Percentiles rank a stretch among this genome's conserved stretches.
phyloP scores from a whole-genome alignment of 64 coral and sea anemone species.

The Exaiptasia diaphana region DNA sequence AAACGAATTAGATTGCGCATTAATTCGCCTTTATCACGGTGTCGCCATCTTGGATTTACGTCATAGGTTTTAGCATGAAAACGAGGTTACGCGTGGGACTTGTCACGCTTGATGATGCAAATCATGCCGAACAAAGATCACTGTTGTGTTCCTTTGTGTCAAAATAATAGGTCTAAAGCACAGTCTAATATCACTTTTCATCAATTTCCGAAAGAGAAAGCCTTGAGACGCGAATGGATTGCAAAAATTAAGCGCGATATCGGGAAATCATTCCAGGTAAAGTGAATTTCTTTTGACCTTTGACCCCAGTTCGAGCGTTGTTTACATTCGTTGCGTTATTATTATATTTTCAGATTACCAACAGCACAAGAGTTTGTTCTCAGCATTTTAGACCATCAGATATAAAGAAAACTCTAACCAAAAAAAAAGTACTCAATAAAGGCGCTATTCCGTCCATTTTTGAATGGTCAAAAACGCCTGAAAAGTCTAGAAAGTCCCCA shows the following conservation, averaged over 20 bases:
- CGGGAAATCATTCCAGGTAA: no score
- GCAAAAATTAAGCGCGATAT: constrained; percentile 30
- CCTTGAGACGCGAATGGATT: background rate
- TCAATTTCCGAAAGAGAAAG: background rate
- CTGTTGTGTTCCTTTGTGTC: background rate
- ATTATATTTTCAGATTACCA: no score
- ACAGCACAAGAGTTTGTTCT: no score
- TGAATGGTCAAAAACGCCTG: constrained; percentile 4
- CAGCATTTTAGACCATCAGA: background rate
- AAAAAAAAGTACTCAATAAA: background rate
- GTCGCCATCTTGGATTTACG: no score
- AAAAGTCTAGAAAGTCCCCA: constrained; percentile 27
- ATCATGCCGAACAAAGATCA: no score
- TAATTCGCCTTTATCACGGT: no score
- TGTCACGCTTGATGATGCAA: no score
- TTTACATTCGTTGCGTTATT: no score
- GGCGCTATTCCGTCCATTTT: constrained; percentile 20
- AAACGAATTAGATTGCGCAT: background rate
- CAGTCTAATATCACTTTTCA: background rate
- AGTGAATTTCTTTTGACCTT: no score
- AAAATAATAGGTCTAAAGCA: background rate
- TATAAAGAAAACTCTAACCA: constrained; percentile 7
- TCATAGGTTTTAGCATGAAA: no score
- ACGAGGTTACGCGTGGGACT: no score
- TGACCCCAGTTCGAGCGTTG: no score